Percentiles rank a stretch among this genome's conserved stretches.
phyloP scores from a whole-genome alignment of 1,140 invertebrate genomes.

The Saccostrea cuccullata region DNA sequence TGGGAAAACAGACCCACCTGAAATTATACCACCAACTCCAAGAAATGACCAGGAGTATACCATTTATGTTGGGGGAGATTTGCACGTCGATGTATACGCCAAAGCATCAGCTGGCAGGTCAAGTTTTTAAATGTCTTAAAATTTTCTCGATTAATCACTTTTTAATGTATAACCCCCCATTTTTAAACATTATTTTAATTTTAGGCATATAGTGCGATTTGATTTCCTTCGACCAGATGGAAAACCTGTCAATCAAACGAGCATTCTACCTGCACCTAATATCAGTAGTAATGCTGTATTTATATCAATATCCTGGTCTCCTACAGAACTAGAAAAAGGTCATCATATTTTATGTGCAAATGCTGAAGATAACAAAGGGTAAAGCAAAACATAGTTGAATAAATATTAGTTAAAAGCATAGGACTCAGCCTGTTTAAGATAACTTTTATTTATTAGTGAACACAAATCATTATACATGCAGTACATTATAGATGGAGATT shows the following conservation, averaged over 20 bases:
- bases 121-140: not conserved
- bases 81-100: not conserved
- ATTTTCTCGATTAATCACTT: not conserved
- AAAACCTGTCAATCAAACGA: not conserved
- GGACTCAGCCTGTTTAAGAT: no score
- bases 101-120: not conserved
- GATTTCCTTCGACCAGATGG: not conserved
- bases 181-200: no score
- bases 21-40: not conserved
- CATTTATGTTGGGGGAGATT: not conserved
- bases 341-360: not conserved
- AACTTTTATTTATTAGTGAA: no score
- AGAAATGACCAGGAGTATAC: not conserved
- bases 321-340: not conserved
- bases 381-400: not conserved
- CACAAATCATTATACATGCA: no score
- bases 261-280: not conserved
- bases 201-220: no score
- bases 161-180: no score
- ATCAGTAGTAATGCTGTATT: not conserved
- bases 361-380: not conserved
- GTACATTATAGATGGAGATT: no score
- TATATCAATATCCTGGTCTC: not conserved
- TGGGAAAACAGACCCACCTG: not conserved
- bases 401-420: no score